phyloP scores from a whole-genome alignment of 1,140 invertebrate genomes.

The Zaprionus camerounensis region DNA sequence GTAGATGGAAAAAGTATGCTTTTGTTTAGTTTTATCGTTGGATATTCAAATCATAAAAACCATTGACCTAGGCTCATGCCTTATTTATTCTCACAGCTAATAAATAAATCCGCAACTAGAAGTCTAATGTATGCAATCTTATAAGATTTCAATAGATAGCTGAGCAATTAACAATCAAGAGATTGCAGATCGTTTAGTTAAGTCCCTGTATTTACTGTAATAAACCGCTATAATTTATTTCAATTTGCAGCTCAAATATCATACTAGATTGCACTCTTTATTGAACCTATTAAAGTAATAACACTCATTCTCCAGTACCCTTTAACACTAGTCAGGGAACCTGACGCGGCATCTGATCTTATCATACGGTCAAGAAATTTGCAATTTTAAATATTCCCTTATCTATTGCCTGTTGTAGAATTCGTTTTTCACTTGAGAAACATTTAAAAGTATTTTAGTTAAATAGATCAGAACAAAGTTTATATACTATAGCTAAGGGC shows the following conservation, averaged over 20 bases:
- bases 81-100: slow-evolving; percentile 1
- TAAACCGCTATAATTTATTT: slow-evolving; percentile 1
- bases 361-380: not conserved
- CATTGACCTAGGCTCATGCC: not conserved
- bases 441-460: not conserved
- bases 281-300: slow-evolving; percentile 17
- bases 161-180: not conserved
- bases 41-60: too few species aligned
- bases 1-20: too few species aligned
- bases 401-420: too few species aligned
- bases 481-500: not conserved
- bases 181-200: not conserved
- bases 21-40: too few species aligned
- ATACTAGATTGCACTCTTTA: slow-evolving; percentile 10
- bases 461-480: slow-evolving; percentile 15
- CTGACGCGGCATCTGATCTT: not conserved
- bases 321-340: not conserved
- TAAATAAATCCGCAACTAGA: not conserved
- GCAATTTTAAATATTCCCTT: not conserved
- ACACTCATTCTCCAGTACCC: not conserved
- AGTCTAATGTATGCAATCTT: not conserved
- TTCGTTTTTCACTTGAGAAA: too few species aligned
- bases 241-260: not conserved
- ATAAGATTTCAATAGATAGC: not conserved
- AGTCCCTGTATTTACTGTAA: not conserved